Base-by-base conservation (phyloP, 2,888 invertebrate genomes). In the Eupithecia tripunctaria region DNA sequence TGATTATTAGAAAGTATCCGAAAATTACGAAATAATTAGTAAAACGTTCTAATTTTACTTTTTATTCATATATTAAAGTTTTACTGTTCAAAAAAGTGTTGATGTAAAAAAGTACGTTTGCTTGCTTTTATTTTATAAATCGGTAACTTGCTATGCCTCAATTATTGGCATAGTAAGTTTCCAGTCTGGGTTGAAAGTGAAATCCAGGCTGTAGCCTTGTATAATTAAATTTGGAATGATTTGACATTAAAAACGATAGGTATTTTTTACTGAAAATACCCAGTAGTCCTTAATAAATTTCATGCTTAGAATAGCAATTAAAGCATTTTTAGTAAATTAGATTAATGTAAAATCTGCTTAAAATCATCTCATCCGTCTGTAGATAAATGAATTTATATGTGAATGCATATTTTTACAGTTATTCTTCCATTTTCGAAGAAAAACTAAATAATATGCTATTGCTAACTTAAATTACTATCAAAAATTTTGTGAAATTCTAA, bases 301-400 rank as follows among this genome's bases (percentile, higher is more conserved):
- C 51, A 65, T 67, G 59, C 70, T 70, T 72, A 14, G 41, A 62
- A 68, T 38, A 36, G n/a, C 25, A 29, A 27, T n/a, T 51, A 29
- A 18, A 47, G 18, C 21, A n/a, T 36, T 56, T 62, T 68, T 62
- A 18, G 60, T 25, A 68, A 38, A 60, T 21, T 41, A 47, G 43
- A 18, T 36, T 36, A 47, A 66, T 25, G 5, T 70, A 43, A 68
- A 47, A 69, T 60, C 67, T 70, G 82, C 79, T 85, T 86, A 84
- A 78, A 80, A 82, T 86, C 86, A 87, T 86, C 77, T 86, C 88
- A 88, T 89, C 88, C 89, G 89, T 91, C 89, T 89, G 82, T 83
- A 79, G 80, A 78, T 79, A 72, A 66, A 67, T 75, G 69, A 76
- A 76, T 73, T 71, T 77, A 70, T 43, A 69, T 21, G 32, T 74